Base-by-base conservation (phyloP, 2,888 invertebrate species). In the Muscina levida region DNA sequence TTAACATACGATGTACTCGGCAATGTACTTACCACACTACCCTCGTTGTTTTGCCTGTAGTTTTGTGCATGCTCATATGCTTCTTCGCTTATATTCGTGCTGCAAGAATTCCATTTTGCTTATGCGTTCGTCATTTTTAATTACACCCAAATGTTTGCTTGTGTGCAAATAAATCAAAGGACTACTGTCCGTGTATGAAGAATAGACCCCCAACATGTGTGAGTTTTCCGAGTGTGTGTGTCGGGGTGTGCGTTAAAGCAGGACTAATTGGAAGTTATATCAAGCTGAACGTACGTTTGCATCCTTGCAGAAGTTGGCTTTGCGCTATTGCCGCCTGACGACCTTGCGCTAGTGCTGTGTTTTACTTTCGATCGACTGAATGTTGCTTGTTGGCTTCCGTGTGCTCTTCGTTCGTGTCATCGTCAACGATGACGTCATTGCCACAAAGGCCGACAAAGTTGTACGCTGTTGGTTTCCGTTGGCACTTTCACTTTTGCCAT, bases 401-500 rank as follows among this genome's bases (percentile, higher is more conserved):
- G 15, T 51, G 59, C 15, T 15, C 39, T 37, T 13, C 17, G 13
- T 26, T 48, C 19, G 17, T 15, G 39, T 39, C n/a, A 39, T 17
- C 59, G 62, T 19, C 62, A 62, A 42, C 62, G 13, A 22, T 62
- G 62, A 62, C 62, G 62, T 62, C 62, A 62, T 19, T 22, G 19
- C 15, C 22, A 37, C 22, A 22, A 42, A 62, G 62, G 22, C 62
- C 62, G 62, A 62, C 42, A 62, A 39, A 11, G 62, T 19, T 22
- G 11, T 39, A 13, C 51, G 51, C 2, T 22, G 2, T 46, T 15
- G 46, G n/a, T 17, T 46, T 24, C 53, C 53, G 24, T 10, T 53
- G 24, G 19, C 22, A 42, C 62, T 13, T 26, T 62, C 62, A 13
- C 31, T 39, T 39, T 37, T 39, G 39, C 10, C n/a, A 39, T 62